Base-by-base conservation (phyloP, 2,113 vertebrate genomes). In the Sturnira hondurensis region DNA sequence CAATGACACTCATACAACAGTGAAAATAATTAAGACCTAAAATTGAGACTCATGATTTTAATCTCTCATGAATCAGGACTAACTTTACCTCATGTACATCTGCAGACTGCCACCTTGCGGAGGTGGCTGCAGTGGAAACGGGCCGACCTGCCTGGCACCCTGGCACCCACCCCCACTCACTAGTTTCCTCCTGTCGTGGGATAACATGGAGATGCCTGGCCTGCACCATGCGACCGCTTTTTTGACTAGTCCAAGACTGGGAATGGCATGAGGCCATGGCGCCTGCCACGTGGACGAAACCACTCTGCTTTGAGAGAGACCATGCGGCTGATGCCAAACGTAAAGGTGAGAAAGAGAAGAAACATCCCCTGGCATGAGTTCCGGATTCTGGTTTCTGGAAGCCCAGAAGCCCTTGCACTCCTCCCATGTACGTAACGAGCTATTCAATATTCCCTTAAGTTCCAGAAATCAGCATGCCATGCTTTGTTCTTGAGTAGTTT, bases 1-100 rank as follows among this genome's bases (percentile, higher is more conserved):
- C 15, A 83, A 17, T 77, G 71, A 65, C 52, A 77, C 16, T 85
- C 7, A 56, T 73, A 54, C 74, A 68, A 87, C 19, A 78, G 0
- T 83, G 14, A 83, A 58, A 96, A 88, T 70, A 83, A 89, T 28
- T 67, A 80, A 81, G 38, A 85, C 31, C 73, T 93, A 86, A 70
- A 89, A 77, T 12, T 86, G 20, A 77, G 17, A 81, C 17, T 81
- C 24, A 43, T 26, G 76, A 56, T 81, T 96, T 93, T 88, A 77
- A 31, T 16, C 31, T 91, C 58, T 86, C 36, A 78, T 45, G 20
- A 77, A 73, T 77, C 67, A 73, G 14, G 1, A 36, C 68, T 73
- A 94, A 73, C 45, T 70, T 67, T 36, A 84, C 63, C 22, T 38
- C 83, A 28, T 58, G 56, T 2, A 58, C 8, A 70, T 15, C 58